Base-by-base conservation (phyloP, 2,113 vertebrate genomes). In the Spea bombifrons region DNA sequence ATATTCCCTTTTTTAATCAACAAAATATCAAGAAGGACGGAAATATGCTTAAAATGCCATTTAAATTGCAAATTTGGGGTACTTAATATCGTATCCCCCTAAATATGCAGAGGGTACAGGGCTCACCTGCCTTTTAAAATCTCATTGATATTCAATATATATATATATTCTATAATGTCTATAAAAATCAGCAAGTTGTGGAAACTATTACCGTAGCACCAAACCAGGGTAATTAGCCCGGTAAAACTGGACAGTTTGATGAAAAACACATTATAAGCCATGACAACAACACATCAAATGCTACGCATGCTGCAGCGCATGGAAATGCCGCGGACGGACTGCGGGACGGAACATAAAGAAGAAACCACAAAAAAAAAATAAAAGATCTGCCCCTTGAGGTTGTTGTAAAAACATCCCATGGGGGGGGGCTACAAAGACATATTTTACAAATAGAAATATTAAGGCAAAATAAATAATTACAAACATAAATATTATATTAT, bases 401-500 rank as follows among this genome's bases (percentile, higher is more conserved):
- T 30, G 2, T 30, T 30, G 30, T 30, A 75, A 48, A 66, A 50
- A 50, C 63, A 73, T 82, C 82, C 80, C 84, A 83, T 76, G 84
- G 87, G 89, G 87, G 90, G 90, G 91, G 91, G 89, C 90, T 84
- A 85, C 88, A 88, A 85, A 91, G 85, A 90, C 87, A 90, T 90
- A 91, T 92, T 92, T 93, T 89, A 93, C 88, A 85, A 90, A 92
- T 86, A 92, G 91, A 93, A 93, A 93, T 93, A 93, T 93, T 93
- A 92, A 90, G 92, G 89, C 89, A 86, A 91, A 93, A 93, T 93
- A 93, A 93, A 93, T 93, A 93, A 93, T 88, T 88, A 90, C 84
- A 86, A 85, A 91, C 92, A 93, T 93, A 93, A 93, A 93, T 93
- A 93, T 93, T 91, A 91, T 89, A 90, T 88, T 93, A 91, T 93